Evolutionary conservation across 1,140 invertebrate species (phyloP), one percentile per base, ranked within the genome.

Genomic region (Cecropterus lyciades): DNA sequence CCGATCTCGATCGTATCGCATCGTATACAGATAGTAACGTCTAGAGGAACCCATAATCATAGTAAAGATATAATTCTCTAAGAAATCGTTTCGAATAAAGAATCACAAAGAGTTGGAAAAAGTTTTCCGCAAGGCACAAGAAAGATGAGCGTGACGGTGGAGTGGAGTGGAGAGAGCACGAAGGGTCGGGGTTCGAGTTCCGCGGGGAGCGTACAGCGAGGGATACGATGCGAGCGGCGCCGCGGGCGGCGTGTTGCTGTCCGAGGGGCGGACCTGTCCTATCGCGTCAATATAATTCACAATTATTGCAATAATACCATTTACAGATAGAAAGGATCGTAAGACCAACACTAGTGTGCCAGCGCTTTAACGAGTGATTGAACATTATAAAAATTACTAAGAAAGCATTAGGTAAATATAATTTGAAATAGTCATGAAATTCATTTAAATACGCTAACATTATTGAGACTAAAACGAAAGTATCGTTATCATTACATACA

Each of bases 321-420:
- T 78, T 82, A 87, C 74, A 80, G 73, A 74, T 81, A 85, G 80
- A 87, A 81, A 84, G 76, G 74, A 85, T 80, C 85, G 78, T 75
- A 81, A 85, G 84, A 88, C 85, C 87, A 88, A 91, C 89, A 85
- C 89, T 89, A 89, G 83, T 85, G 89, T 91, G 89, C 87, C 85
- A 90, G 87, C 82, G 80, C 82, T 85, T 88, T 90, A 92, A 92
- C 89, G 87, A 92, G 89, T 92, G 89, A 88, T 84, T 75, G 80
- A 87, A 89, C 81, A 82, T 81, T 91, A 92, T 86, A 89, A 90
- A 89, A 85, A 85, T 86, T 81, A 92, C 84, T 90, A 90, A 90
- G 84, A 92, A 92, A 86, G 84, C 85, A 82, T 88, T 86, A 89
- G 86, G 85, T 92, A 89, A 92, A 92, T 92, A 92, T 92, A 92